Evolutionary conservation across 2,888 invertebrate species (phyloP), one percentile per base, ranked within the genome.

Genomic region (Melieria picta): DNA sequence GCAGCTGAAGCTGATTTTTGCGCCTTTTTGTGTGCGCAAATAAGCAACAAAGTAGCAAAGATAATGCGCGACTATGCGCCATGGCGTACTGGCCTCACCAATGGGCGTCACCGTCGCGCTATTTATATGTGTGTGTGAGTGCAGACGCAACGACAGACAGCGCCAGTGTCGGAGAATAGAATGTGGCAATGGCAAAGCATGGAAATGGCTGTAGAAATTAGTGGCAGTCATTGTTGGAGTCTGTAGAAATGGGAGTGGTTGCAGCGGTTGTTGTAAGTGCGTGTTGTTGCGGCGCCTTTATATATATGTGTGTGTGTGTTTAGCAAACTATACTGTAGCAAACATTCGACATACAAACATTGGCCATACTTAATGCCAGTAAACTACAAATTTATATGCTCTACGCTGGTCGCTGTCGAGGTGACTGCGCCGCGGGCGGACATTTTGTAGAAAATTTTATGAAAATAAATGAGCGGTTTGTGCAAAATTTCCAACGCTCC

Each of bases 41-140:
- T 67, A 67, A 50, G 60, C 67, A 67, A 67, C 60, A 61, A 67
- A 60, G 60, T 67, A 45, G 45, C 45, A 61, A 52, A 67, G 67
- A 67, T 67, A 67, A 67, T 67, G 67, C 45, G 55, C 60, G 43
- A 57, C 58, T 67, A 10, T 60, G 60, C 60, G 50, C 43, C 46
- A 42, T 13, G 52, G 30, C 13, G 16, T 58, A 30, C n/a, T 58
- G 52, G 30, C 30, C 30, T 1, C 30, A 30, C 30, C 60, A 61
- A 16, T 52, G 9, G 16, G 50, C 52, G 45, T 43, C 48, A 43
- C 50, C 9, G 50, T 16, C 16, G 6, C 7, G n/a, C 1, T 11
- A 7, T 11, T 5, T 13, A 9, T 55, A 9, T 55, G 4, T 42
- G 4, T 52, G 48, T 11, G 50, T 45, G 64, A 45, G 47, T 65